A percentile compares a stretch with the other conserved stretches of the same genome.
Conservation (phyloP, 2,888 invertebrate species). For the Prenolepis imparis region DNA sequence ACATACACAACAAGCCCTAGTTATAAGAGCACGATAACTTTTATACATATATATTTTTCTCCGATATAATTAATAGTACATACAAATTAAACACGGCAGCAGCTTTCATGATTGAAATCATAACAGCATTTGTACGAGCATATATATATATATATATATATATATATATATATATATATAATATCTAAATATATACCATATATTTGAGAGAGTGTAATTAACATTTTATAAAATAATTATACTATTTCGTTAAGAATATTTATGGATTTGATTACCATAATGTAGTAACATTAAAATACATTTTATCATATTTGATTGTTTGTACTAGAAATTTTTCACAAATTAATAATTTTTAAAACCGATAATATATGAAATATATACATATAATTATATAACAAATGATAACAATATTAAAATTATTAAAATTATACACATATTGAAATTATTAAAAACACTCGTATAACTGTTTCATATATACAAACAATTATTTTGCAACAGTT, state of each 20-base stretch:
- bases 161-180: slow-evolving; percentile 15
- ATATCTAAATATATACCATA: slow-evolving; percentile 36
- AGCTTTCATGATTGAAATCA: slow-evolving; percentile 43
- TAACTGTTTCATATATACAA: slow-evolving; percentile 8
- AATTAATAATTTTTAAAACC: slow-evolving; percentile 2
- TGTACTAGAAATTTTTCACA: slow-evolving; percentile 33
- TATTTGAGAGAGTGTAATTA: slow-evolving; percentile 31
- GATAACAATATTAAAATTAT: slow-evolving; percentile 8
- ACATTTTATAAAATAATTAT: slow-evolving; percentile 51
- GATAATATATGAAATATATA: background rate
- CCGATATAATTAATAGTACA: slow-evolving; percentile 53
- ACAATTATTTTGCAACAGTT: slow-evolving; percentile 5
- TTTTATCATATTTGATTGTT: slow-evolving; percentile 47
- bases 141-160: slow-evolving; percentile 31
- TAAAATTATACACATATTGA: background rate
- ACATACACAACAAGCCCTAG: slow-evolving; percentile 69
- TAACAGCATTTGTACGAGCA: slow-evolving; percentile 56
- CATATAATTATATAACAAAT: slow-evolving; percentile 27
- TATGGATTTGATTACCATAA: slow-evolving; percentile 45
- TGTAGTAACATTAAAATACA: slow-evolving; percentile 48
- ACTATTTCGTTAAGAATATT: slow-evolving; percentile 47
- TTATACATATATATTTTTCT: slow-evolving; percentile 46
- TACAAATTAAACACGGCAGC: slow-evolving; percentile 52
- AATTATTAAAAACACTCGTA: slow-evolving; percentile 22
- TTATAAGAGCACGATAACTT: slow-evolving; percentile 58